Percentiles rank a stretch among this genome's conserved stretches.
These are phyloP conservation scores for Hydrozoanthus tunicans DNA, from an alignment of 64 coral and sea anemone genomes.

Conservation along the genomic window DNA sequence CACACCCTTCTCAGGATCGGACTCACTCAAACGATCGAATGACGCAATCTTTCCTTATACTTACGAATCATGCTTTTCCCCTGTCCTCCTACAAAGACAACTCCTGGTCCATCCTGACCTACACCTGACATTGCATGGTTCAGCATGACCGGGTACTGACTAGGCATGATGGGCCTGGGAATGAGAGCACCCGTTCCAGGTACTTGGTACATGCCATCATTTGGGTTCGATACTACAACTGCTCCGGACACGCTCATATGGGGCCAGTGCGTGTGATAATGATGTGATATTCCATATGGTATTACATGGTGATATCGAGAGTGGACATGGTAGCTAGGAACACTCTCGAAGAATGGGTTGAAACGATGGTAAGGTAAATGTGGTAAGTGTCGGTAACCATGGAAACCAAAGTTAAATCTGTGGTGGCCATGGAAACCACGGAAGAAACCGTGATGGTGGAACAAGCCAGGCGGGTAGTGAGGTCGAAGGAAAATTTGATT, in stretches of 20 bases:
- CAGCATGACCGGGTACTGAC: constrained; percentile 69
- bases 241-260: constrained; percentile 68
- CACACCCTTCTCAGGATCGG: too few species aligned
- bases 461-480: constrained; percentile 22
- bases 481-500: constrained; percentile 69
- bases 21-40: too few species aligned
- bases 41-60: background rate
- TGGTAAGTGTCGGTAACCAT: background rate
- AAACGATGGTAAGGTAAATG: constrained; percentile 23
- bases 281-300: constrained; percentile 47
- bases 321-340: constrained; percentile 24
- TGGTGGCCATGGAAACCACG: background rate
- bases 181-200: constrained; percentile 71
- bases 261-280: constrained; percentile 69
- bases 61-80: constrained; percentile 65
- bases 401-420: constrained; percentile 22
- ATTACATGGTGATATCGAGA: constrained; percentile 36
- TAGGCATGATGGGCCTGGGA: constrained; percentile 71
- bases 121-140: constrained; percentile 35
- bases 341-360: constrained; percentile 8
- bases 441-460: constrained; percentile 1
- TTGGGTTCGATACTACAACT: constrained; percentile 63
- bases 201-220: constrained; percentile 80
- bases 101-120: constrained; percentile 46
- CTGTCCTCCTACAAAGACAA: constrained; percentile 62